Percentiles rank a stretch among this genome's conserved stretches.
phyloP scores from a whole-genome alignment of 2,888 invertebrate species.

The Lithosia quadra region DNA sequence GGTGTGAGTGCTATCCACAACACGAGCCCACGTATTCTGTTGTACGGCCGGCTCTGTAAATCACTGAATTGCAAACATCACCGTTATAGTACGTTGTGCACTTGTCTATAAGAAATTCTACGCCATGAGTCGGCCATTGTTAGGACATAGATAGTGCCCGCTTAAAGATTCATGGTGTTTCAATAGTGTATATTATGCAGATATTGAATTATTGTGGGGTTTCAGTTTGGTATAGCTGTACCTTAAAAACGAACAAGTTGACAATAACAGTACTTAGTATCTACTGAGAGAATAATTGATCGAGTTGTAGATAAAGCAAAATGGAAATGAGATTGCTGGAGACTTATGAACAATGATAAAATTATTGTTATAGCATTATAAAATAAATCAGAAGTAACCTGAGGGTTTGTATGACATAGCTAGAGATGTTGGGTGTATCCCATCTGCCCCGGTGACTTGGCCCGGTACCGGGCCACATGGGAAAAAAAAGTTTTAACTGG shows the following conservation, averaged over 20 bases:
- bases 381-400: no score
- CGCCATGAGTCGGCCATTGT: constrained; percentile 66
- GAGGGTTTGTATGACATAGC: no score
- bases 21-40: constrained; percentile 72
- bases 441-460: no score
- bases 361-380: no score
- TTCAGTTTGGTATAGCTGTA: neutral
- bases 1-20: constrained; percentile 59
- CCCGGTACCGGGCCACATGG: no score
- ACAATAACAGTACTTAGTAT: no score
- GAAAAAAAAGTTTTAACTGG: no score
- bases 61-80: constrained; percentile 80
- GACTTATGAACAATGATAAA: no score
- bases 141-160: constrained; percentile 58
- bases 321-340: no score
- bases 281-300: no score
- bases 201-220: constrained; percentile 41
- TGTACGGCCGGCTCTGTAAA: constrained; percentile 75
- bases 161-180: constrained; percentile 51
- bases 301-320: no score
- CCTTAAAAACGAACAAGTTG: neutral
- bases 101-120: constrained; percentile 79
- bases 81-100: constrained; percentile 77
- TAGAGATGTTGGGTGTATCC: no score
- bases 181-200: constrained; percentile 39